Evolutionary conservation across 2,113 vertebrate genomes (phyloP), one percentile per base, ranked within the genome.

Genomic region (Brienomyrus longianalis): DNA sequence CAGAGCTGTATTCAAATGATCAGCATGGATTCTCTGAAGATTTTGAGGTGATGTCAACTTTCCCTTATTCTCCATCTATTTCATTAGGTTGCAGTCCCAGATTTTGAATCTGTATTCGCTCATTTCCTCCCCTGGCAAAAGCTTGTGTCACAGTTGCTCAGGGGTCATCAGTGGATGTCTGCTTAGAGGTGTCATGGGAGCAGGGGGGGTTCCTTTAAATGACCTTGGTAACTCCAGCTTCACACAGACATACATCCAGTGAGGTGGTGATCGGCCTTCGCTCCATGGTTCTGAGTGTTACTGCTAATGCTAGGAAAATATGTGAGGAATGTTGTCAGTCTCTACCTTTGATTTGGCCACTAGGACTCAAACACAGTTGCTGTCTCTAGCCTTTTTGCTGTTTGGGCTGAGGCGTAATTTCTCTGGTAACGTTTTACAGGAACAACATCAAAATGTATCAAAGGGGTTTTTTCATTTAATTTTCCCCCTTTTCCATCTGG

Each of bases 1-100:
- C 96, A 87, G 97, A 98, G 80, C 97, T 98, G 62, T 97, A 97
- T 91, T 96, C 97, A 90, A 97, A 98, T 93, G 97, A 97, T 94
- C 97, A 97, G 93, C 97, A 96, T 85, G 97, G 97, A 89, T 99
- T 98, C 94, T 97, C 98, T 0, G 96, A 98, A 92, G 97, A 99
- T 80, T 99, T 98, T 95, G 97, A 99, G 98, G 98, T 99, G 96
- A 94, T 92, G 21, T 17, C 23, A 5, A 48, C 10, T 7, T 59
- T 13, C 13, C 11, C 5, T 9, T 35, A 23, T 85, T 50, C 31
- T 17, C 59, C 39, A 5, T 6, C 77, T 45, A 51, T 85, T 43
- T 9, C n/a, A n/a, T 59, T 35, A 45, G 39, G 13, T 52, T 80
- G 35, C 74, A 19, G 31, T 35, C 50, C n/a, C 45, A 9, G 5